Evolutionary conservation across 2,888 invertebrate species (phyloP), one percentile per base, ranked within the genome.

Genomic region (Trypoxylon attenuatum): DNA sequence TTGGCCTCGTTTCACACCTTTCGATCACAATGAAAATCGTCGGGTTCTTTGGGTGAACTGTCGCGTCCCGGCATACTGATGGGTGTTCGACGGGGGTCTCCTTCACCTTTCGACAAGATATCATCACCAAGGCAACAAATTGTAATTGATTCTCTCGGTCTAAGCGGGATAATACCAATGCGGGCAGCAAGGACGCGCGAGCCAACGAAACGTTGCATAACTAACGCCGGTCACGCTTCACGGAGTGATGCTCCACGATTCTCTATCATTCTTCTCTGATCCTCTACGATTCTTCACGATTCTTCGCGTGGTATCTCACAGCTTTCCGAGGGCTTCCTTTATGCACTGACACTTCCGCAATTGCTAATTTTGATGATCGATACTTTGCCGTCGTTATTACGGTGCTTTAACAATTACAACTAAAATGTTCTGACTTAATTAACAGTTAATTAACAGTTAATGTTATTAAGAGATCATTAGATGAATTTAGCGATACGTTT

Each of bases 121-220:
- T 55, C 43, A 61, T 66, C 68, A 56, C 71, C 76, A 71, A 74
- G 76, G 77, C 65, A 66, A 70, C 65, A 51, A 77, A 74, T 78
- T 66, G 69, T 67, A 79, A 83, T 82, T 73, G 81, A 83, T 79
- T 80, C 76, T n/a, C 74, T 77, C 68, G 73, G 72, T 78, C 78
- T 62, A 67, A 76, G 76, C 77, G 71, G 80, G 77, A 80, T 81
- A 84, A 83, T 81, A 80, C 76, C 76, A 76, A 73, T 78, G 73
- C 81, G 75, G 76, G 71, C 72, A 78, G 77, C 82, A 84, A 84
- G 84, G 84, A 77, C 82, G 76, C n/a, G n/a, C 74, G 72, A 72
- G 69, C 79, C 78, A 82, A 80, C 81, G 74, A 83, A 82, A 81
- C 76, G 82, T 86, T 86, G 85, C 85, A 85, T 86, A 87, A 87